A percentile compares a stretch with the other conserved stretches of the same genome.
phyloP scores from a whole-genome alignment of 2,888 invertebrate genomes.

The Ecdyonurus torrentis region DNA sequence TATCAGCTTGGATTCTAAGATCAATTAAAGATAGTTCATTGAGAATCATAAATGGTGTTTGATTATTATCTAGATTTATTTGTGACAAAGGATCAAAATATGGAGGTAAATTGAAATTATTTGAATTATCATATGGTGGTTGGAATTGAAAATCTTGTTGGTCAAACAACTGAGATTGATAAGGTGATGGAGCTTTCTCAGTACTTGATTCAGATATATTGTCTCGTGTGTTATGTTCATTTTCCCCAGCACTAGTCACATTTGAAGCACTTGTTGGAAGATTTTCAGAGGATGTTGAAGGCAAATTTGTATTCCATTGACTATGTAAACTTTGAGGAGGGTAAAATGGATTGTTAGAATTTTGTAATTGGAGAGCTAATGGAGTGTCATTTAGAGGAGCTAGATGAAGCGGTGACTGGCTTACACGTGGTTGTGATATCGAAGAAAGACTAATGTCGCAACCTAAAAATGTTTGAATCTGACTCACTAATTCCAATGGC shows the following conservation, averaged over 20 bases:
- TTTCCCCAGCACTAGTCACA: not conserved
- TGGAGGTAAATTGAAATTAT: not conserved
- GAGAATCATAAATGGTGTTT: not conserved
- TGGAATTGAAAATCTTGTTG: too few relatives aligned
- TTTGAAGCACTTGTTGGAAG: too few relatives aligned
- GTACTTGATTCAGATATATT: not conserved
- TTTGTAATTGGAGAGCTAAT: not conserved
- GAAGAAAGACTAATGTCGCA: not conserved
- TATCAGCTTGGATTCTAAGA: not conserved
- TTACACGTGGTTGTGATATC: not conserved
- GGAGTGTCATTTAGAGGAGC: not conserved
- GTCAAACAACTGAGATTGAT: not conserved
- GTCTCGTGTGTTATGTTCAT: not conserved
- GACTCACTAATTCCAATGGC: not conserved
- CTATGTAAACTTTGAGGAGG: too few relatives aligned
- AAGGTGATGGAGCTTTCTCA: not conserved
- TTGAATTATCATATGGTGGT: not conserved
- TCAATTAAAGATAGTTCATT: not conserved
- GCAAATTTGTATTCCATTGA: too few relatives aligned
- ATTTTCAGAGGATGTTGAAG: too few relatives aligned
- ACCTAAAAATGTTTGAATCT: not conserved
- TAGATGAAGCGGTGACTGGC: not conserved
- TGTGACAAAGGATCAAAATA: not conserved
- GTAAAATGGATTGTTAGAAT: too few relatives aligned
- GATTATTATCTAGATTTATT: not conserved